Conservation (phyloP, 2,797 vertebrate species). For the Pteropus rufus region DNA sequence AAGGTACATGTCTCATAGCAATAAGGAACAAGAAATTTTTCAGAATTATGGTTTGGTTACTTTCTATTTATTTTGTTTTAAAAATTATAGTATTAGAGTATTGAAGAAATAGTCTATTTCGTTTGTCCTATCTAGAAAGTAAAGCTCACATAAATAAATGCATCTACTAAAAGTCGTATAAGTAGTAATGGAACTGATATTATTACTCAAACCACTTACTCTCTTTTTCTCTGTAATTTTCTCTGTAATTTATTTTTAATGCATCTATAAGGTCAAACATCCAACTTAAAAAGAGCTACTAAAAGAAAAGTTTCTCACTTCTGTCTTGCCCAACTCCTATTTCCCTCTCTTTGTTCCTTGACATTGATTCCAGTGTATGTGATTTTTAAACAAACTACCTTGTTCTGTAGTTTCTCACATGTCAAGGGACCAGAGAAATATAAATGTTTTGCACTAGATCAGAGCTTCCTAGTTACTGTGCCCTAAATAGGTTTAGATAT, state of each 20-base stretch:
- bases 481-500: neutral
- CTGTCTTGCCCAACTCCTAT: neutral
- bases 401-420: neutral
- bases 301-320: neutral
- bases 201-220: neutral
- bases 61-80: constrained; percentile 4
- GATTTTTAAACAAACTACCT: neutral
- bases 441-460: neutral
- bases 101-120: neutral
- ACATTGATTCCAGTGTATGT: neutral
- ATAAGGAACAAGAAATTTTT: neutral
- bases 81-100: neutral
- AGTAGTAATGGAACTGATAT: neutral
- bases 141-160: neutral
- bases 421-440: neutral
- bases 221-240: neutral
- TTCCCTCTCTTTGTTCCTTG: neutral
- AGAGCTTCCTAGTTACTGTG: neutral
- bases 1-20: neutral
- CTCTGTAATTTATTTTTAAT: neutral
- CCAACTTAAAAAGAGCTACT: neutral
- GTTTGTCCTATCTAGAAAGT: neutral
- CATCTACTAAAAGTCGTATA: neutral
- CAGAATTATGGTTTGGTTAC: neutral
- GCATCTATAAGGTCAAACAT: neutral